Conservation (phyloP, 2,888 invertebrate genomes). For the Tuta absoluta region DNA sequence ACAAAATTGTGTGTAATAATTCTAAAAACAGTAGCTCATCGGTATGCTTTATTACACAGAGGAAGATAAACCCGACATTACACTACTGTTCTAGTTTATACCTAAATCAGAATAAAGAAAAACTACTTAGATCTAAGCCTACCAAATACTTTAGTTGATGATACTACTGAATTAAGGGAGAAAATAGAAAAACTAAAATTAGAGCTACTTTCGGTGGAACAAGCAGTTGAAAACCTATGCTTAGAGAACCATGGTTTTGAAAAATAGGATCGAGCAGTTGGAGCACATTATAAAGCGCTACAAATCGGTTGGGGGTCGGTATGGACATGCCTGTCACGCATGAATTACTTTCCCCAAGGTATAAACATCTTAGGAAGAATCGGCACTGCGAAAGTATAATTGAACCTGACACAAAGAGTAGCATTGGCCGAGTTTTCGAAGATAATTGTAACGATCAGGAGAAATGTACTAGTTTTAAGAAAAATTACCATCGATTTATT, state of each 20-base stretch:
- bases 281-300: not conserved
- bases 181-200: not conserved
- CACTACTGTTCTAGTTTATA: not conserved
- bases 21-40: too few relatives aligned
- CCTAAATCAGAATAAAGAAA: not conserved
- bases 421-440: too few relatives aligned
- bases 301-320: not conserved
- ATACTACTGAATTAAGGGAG: not conserved
- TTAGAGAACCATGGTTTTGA: not conserved
- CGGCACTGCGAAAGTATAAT: too few relatives aligned
- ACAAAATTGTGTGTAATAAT: too few relatives aligned
- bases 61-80: not conserved
- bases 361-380: not conserved
- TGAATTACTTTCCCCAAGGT: not conserved
- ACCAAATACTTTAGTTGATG: not conserved
- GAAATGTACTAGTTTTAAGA: too few relatives aligned
- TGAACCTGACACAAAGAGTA: too few relatives aligned
- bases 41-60: too few relatives aligned
- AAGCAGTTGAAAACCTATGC: not conserved
- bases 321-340: not conserved
- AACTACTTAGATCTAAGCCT: not conserved
- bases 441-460: too few relatives aligned
- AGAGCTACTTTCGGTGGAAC: not conserved
- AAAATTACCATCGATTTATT: too few relatives aligned
- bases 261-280: not conserved